Conservation (phyloP, 2,888 invertebrate species). For the Xanthorhoe designata region DNA sequence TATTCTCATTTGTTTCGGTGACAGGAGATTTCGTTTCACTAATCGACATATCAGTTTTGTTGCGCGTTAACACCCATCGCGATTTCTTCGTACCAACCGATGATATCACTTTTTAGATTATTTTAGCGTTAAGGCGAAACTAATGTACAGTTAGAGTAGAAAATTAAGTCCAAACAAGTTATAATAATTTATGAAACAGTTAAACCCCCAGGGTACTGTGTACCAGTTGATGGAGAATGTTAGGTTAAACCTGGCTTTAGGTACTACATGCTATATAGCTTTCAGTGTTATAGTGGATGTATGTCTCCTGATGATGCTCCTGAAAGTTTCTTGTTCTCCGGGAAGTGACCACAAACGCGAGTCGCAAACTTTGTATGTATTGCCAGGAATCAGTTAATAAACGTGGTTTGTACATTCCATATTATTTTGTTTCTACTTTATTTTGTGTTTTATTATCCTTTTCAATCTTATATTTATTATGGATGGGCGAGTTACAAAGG, state of each 20-base stretch:
- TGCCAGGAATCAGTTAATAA: conserved; percentile 88
- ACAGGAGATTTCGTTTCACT: conserved; percentile 67
- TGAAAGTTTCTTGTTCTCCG: conserved; percentile 58
- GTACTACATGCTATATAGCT: conserved; percentile 73
- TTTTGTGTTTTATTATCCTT: conserved; percentile 83
- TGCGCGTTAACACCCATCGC: conserved; percentile 74
- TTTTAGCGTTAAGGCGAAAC: conserved; percentile 86
- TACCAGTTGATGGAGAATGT: conserved; percentile 72
- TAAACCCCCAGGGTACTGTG: conserved; percentile 77
- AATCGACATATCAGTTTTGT: conserved; percentile 78
- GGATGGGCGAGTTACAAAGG: conserved; percentile 63
- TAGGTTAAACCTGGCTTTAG: conserved; percentile 75
- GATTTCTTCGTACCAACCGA: conserved; percentile 73
- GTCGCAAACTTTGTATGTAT: conserved; percentile 84
- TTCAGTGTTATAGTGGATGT: conserved; percentile 78
- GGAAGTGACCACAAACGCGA: conserved; percentile 65
- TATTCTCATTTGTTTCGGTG: conserved; percentile 66
- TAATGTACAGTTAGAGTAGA: conserved; percentile 87
- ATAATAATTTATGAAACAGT: conserved; percentile 80
- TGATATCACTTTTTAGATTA: conserved; percentile 84
- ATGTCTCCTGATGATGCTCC: conserved; percentile 65
- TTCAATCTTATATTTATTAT: conserved; percentile 54
- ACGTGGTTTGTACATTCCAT: conserved; percentile 94
- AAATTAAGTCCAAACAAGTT: conserved; percentile 84
- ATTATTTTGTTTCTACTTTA: conserved; percentile 88